phyloP scores from a whole-genome alignment of 1,140 invertebrate genomes.

The Centruroides vittatus region DNA sequence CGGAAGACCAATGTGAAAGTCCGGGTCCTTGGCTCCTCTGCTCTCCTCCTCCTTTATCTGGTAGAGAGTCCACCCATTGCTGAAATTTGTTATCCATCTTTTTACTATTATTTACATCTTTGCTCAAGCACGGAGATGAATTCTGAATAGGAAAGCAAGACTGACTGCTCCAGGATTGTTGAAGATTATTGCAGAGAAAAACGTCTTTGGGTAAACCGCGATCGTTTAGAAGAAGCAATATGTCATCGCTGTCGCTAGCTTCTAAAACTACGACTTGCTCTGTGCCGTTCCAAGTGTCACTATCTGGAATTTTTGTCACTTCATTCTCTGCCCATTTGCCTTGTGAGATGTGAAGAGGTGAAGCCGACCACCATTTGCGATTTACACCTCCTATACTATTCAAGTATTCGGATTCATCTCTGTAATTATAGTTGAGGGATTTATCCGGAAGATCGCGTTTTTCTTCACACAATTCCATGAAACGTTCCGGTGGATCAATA shows the following conservation, averaged over 20 bases:
- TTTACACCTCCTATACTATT: too few species aligned
- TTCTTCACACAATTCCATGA: too few species aligned
- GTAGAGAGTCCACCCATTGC: not conserved
- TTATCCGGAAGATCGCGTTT: too few species aligned
- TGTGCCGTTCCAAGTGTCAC: not conserved
- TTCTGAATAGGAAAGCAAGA: not conserved
- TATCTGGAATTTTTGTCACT: too few species aligned
- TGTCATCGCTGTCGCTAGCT: constrained; percentile 9
- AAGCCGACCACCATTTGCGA: too few species aligned
- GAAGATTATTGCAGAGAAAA: constrained; percentile 3
- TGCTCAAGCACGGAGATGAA: not conserved
- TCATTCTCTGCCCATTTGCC: too few species aligned
- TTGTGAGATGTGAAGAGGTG: too few species aligned
- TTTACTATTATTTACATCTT: not conserved
- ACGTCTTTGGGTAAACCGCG: constrained; percentile 6
- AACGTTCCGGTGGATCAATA: too few species aligned
- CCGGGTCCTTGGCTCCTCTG: not conserved
- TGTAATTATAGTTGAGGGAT: too few species aligned
- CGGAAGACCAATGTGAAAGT: constrained; percentile 3
- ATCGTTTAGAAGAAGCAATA: constrained; percentile 6
- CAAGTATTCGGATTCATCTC: too few species aligned
- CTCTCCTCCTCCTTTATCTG: not conserved
- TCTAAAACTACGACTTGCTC: constrained; percentile 8
- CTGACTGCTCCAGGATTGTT: not conserved
- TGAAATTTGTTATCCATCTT: not conserved